phyloP scores from a whole-genome alignment of 2,113 vertebrate genomes.

The Gallinago media region DNA sequence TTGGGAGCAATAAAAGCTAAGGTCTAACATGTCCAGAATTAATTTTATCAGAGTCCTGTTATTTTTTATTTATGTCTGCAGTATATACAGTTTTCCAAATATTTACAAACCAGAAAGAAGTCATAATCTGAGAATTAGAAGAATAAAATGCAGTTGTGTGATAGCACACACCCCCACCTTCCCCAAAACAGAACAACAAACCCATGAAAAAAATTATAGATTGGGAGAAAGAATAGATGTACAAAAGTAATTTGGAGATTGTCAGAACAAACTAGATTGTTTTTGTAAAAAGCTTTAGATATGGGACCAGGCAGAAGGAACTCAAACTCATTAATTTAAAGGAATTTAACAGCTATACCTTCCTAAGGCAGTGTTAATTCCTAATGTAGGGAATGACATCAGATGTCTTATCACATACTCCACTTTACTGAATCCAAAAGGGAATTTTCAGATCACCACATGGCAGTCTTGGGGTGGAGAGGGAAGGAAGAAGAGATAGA shows the following conservation, averaged over 20 bases:
- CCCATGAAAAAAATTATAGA: rapidly evolving
- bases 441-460: background rate
- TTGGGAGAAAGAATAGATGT: background rate
- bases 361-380: background rate
- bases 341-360: background rate
- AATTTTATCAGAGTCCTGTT: background rate
- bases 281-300: background rate
- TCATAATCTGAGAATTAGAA: background rate
- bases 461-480: rapidly evolving
- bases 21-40: background rate
- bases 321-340: background rate
- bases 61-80: background rate
- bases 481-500: background rate
- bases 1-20: background rate
- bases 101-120: background rate
- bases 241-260: background rate
- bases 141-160: background rate
- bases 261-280: background rate
- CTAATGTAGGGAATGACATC: background rate
- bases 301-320: background rate
- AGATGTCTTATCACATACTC: background rate
- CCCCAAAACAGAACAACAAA: background rate
- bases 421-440: background rate
- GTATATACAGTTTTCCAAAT: background rate
- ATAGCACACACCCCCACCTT: rapidly evolving